phyloP scores from a whole-genome alignment of 1,140 invertebrate species.

The Pemphigus obesinymphae region DNA sequence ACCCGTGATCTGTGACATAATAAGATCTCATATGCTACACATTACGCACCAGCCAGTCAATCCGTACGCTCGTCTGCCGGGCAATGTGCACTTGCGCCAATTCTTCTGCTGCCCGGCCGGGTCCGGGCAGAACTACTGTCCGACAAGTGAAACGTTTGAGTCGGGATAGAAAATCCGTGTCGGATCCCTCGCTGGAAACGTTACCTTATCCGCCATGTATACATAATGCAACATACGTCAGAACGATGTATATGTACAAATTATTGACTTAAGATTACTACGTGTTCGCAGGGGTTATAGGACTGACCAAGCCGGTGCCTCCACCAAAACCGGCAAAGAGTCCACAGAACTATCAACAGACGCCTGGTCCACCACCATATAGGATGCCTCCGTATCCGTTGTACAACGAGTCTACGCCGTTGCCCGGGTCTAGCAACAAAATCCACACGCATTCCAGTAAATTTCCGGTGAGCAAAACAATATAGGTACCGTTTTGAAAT shows the following conservation, averaged over 20 bases:
- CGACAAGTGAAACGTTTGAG: constrained; percentile 45
- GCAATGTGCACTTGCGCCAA: constrained; percentile 5
- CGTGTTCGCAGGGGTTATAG: constrained; percentile 48
- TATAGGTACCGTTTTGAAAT: neutral
- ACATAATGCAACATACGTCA: too few species aligned
- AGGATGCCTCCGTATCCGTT: constrained; percentile 54
- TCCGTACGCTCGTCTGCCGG: neutral
- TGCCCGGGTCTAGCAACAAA: constrained; percentile 52
- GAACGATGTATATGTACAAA: too few species aligned
- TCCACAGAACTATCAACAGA: constrained; percentile 14
- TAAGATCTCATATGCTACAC: neutral
- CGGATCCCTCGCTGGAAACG: neutral
- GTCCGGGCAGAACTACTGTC: constrained; percentile 43
- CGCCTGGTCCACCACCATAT: constrained; percentile 52
- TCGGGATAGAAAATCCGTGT: constrained; percentile 21
- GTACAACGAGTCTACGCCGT: constrained; percentile 51
- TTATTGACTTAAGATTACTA: neutral
- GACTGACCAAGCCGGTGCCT: constrained; percentile 58
- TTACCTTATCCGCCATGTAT: constrained; percentile 11
- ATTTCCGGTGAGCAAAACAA: constrained; percentile 63
- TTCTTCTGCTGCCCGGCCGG: neutral
- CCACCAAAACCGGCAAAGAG: constrained; percentile 56
- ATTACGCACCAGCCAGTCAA: neutral
- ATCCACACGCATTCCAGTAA: constrained; percentile 72
- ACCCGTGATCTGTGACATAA: constrained; percentile 3